These are phyloP conservation scores for Meta bourneti DNA, from an alignment of 2,888 invertebrate genomes.

Conservation along the genomic window DNA sequence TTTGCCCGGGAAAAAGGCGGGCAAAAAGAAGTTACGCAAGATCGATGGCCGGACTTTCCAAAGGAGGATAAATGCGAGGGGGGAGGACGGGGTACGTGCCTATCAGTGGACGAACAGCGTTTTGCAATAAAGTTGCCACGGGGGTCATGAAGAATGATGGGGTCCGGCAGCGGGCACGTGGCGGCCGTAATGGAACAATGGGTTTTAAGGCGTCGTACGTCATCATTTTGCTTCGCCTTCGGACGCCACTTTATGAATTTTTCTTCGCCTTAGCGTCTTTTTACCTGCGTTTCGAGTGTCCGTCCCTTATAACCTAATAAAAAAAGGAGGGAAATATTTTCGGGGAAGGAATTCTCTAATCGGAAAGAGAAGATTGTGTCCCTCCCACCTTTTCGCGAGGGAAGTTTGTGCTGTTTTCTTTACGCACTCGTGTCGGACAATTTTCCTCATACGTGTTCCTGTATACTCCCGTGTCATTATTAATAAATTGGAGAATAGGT, in stretches of 20 bases:
- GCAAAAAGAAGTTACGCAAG: slow-evolving; percentile 64
- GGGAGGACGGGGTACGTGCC: slow-evolving; percentile 68
- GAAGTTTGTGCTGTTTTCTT: slow-evolving; percentile 18
- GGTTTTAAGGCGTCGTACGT: slow-evolving; percentile 76
- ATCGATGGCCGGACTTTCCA: slow-evolving; percentile 74
- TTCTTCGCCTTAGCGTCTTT: slow-evolving; percentile 62
- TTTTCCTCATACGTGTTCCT: slow-evolving; percentile 53
- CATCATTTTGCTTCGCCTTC: slow-evolving; percentile 70
- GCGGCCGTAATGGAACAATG: slow-evolving; percentile 75
- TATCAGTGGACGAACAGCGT: slow-evolving; percentile 75
- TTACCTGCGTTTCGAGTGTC: slow-evolving; percentile 62
- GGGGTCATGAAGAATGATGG: slow-evolving; percentile 76
- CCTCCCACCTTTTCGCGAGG: slow-evolving; percentile 5
- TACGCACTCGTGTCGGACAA: slow-evolving; percentile 13
- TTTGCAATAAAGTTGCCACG: slow-evolving; percentile 76
- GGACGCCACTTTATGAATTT: slow-evolving; percentile 73
- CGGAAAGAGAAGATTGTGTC: slow-evolving; percentile 14
- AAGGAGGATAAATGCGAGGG: slow-evolving; percentile 72
- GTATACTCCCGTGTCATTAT: slow-evolving; percentile 30
- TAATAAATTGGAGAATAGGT: slow-evolving; percentile 12
- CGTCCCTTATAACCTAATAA: slow-evolving; percentile 68
- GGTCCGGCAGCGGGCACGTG: slow-evolving; percentile 72
- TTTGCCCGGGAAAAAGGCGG: slow-evolving; percentile 33
- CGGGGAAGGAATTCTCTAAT: slow-evolving; percentile 39
- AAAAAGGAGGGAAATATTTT: slow-evolving; percentile 38